Percentiles rank a stretch among this genome's conserved stretches.
These are phyloP conservation scores for Mormyrus hasselquistii DNA, from an alignment of 2,797 vertebrate species.

Conservation along the genomic window DNA sequence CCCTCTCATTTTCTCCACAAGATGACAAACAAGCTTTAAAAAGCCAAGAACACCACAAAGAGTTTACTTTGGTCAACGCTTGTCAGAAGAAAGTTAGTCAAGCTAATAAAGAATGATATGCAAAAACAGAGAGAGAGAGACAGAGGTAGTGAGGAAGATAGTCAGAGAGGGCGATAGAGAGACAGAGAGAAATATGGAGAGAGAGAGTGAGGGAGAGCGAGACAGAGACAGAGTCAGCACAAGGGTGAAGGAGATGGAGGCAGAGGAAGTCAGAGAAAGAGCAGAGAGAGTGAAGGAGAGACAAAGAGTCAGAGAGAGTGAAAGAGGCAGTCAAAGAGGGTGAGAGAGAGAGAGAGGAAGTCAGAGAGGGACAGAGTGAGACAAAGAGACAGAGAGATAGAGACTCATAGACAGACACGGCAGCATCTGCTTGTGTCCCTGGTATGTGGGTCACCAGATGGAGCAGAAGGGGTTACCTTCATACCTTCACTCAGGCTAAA, in stretches of 20 bases:
- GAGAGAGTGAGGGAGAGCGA: background rate
- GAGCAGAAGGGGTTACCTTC: conserved; percentile 29
- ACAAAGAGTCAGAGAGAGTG: conserved; percentile 16
- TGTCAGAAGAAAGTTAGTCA: background rate
- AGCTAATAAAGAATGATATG: background rate
- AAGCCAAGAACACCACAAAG: background rate
- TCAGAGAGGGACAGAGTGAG: conserved; percentile 25
- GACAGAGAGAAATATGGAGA: background rate
- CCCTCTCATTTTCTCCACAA: background rate
- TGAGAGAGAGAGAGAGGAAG: background rate
- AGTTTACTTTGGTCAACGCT: background rate
- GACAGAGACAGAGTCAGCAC: background rate
- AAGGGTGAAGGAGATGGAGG: conserved; percentile 54
- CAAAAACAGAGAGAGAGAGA: background rate
- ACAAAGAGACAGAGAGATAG: conserved; percentile 36
- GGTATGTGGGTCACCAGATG: conserved; percentile 50
- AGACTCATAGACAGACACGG: conserved; percentile 17
- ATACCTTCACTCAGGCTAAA: conserved; percentile 23
- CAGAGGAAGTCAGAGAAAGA: conserved; percentile 31
- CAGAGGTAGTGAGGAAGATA: background rate
- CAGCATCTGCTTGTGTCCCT: conserved; percentile 11
- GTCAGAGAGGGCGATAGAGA: conserved; percentile 14
- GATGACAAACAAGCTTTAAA: background rate
- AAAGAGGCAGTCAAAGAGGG: background rate
- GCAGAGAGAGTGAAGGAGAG: conserved; percentile 6